Evolutionary conservation across 2,888 invertebrate genomes (phyloP).

Genomic region (Biston stratarius): DNA sequence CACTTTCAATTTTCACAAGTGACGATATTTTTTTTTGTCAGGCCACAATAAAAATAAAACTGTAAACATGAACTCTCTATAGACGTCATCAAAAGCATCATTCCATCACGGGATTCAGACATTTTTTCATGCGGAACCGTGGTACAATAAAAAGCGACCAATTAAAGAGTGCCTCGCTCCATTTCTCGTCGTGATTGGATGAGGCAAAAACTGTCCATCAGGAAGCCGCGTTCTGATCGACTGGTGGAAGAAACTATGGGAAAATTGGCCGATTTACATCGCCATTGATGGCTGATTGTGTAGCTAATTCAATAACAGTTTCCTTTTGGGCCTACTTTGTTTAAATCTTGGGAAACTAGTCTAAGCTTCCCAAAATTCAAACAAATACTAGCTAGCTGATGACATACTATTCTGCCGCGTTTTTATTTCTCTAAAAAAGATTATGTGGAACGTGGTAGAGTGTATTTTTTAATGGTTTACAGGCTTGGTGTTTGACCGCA

Average conservation of each 20-base stretch:
- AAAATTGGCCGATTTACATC: conserved; percentile 43
- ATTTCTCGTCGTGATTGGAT: conserved; percentile 71
- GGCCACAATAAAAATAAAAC: not conserved
- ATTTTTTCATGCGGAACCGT: conserved; percentile 63
- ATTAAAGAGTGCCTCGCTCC: conserved; percentile 71
- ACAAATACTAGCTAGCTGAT: no score
- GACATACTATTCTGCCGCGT: no score
- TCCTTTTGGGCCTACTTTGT: not conserved
- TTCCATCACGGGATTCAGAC: conserved; percentile 33
- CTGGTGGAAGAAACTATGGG: conserved; percentile 61
- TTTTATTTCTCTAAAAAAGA: no score
- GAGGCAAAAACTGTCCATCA: conserved; percentile 62
- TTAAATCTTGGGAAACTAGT: no score
- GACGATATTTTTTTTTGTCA: not conserved
- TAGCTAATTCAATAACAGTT: not conserved
- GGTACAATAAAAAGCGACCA: conserved; percentile 61
- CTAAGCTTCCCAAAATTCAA: no score
- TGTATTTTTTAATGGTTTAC: no score
- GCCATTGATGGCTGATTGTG: conserved; percentile 9
- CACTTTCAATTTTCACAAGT: not conserved
- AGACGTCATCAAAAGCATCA: conserved; percentile 26
- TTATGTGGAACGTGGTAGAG: no score
- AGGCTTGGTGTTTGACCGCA: no score
- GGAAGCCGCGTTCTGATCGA: conserved; percentile 70
- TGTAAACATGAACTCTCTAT: not conserved